Evolutionary conservation across 2,113 vertebrate genomes (phyloP).

Genomic region (Tonatia bakeri): DNA sequence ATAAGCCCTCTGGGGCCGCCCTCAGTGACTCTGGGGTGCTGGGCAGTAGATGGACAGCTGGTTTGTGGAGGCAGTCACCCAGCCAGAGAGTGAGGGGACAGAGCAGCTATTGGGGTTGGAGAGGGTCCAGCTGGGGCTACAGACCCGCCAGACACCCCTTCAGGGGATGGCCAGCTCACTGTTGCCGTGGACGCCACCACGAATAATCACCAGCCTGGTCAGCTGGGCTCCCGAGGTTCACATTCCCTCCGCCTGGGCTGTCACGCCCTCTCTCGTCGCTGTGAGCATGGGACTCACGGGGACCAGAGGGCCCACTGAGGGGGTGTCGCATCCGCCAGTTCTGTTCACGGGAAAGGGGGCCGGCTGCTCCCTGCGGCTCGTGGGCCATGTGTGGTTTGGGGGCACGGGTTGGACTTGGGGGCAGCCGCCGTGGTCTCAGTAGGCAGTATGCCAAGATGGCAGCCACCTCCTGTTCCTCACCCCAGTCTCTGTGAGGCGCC

Average conservation of each 20-base stretch:
- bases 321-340: accelerated
- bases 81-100: not conserved
- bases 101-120: accelerated
- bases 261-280: accelerated
- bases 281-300: not conserved
- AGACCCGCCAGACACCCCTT: not conserved
- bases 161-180: not conserved
- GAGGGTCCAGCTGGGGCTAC: not conserved
- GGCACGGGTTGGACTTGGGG: not conserved
- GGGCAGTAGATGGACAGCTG: not conserved
- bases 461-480: constrained; percentile 79
- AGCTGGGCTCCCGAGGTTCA: accelerated
- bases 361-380: no score
- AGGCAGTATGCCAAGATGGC: constrained; percentile 66
- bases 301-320: not conserved
- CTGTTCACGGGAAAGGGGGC: not conserved
- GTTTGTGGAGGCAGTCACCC: not conserved
- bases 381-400: not conserved
- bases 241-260: not conserved
- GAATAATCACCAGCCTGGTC: accelerated
- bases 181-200: accelerated
- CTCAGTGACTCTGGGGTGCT: not conserved
- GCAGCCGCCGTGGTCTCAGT: not conserved
- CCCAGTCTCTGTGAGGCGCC: constrained; percentile 65
- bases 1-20: not conserved